These are phyloP conservation scores for Probosciger aterrimus DNA, from an alignment of 2,113 vertebrate species.

Conservation along the genomic window DNA sequence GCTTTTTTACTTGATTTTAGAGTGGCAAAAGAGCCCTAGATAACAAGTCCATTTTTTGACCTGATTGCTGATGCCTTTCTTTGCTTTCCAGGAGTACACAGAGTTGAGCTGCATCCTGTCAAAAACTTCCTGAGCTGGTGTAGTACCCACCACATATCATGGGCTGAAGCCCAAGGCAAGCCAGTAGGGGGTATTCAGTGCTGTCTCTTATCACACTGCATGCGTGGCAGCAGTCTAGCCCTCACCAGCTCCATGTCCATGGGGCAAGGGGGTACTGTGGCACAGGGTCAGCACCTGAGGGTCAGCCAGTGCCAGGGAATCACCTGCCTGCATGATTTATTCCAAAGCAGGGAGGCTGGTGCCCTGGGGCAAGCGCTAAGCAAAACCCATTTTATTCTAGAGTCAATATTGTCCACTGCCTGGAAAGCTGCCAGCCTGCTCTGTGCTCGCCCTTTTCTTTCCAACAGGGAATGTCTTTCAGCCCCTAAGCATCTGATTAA, in stretches of 20 bases:
- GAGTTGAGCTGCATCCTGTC: background rate
- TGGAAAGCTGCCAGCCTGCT: conserved; percentile 25
- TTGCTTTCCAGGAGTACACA: rapidly evolving
- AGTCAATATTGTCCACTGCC: conserved; percentile 42
- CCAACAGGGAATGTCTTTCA: conserved; percentile 49
- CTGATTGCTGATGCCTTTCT: background rate
- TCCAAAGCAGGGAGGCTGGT: background rate
- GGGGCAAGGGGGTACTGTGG: background rate
- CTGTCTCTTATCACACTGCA: rapidly evolving
- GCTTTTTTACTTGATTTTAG: background rate
- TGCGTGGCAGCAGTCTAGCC: background rate
- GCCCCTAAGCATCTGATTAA: conserved; percentile 47
- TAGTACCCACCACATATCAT: background rate
- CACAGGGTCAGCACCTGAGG: background rate
- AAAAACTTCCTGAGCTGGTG: background rate
- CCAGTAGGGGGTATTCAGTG: rapidly evolving
- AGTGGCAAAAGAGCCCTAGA: background rate
- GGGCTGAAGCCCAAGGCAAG: background rate
- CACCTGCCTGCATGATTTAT: rapidly evolving
- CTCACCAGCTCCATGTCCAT: rapidly evolving
- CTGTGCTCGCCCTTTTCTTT: conserved; percentile 2
- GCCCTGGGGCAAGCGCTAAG: background rate
- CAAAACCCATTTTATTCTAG: conserved; percentile 8
- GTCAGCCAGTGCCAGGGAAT: background rate
- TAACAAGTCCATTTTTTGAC: background rate